Conservation (phyloP, 2,113 vertebrate species). For the Calidris pugnax region DNA sequence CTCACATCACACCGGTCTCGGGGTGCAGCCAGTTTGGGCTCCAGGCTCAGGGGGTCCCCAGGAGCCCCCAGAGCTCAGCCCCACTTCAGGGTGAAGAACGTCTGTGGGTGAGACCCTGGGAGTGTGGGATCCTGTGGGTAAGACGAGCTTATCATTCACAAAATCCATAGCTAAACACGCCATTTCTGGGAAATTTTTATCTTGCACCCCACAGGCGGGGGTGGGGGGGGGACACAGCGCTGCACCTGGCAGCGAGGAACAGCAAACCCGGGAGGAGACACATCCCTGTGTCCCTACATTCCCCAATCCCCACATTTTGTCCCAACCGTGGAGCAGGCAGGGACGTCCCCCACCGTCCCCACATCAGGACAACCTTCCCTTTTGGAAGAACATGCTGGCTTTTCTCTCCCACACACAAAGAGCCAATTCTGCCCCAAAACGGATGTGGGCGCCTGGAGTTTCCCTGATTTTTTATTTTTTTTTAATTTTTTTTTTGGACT, state of each 20-base stretch:
- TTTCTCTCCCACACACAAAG: neutral
- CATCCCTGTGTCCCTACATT: neutral
- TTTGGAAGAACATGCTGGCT: neutral
- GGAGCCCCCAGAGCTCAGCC: neutral
- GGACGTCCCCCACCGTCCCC: neutral
- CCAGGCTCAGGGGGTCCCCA: fast-evolving
- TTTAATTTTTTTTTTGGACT: neutral
- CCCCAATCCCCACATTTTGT: no score
- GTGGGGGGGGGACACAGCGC: neutral
- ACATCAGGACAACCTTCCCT: no score
- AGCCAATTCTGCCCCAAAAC: neutral
- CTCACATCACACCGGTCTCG: fast-evolving
- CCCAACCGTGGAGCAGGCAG: neutral
- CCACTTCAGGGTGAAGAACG: neutral
- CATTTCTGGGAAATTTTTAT: conserved; percentile 19
- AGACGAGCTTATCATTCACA: neutral
- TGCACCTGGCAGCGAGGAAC: fast-evolving
- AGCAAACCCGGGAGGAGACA: neutral
- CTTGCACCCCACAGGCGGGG: neutral
- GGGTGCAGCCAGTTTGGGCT: fast-evolving
- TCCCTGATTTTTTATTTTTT: neutral
- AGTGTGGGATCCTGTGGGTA: no score
- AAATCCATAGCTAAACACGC: neutral
- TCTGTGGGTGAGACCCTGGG: neutral
- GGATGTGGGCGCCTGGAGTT: fast-evolving